A percentile compares a stretch with the other conserved stretches of the same genome.
These are phyloP conservation scores for Tryphoninae sp. DNA, from an alignment of 2,888 invertebrate genomes.

Conservation along the genomic window DNA sequence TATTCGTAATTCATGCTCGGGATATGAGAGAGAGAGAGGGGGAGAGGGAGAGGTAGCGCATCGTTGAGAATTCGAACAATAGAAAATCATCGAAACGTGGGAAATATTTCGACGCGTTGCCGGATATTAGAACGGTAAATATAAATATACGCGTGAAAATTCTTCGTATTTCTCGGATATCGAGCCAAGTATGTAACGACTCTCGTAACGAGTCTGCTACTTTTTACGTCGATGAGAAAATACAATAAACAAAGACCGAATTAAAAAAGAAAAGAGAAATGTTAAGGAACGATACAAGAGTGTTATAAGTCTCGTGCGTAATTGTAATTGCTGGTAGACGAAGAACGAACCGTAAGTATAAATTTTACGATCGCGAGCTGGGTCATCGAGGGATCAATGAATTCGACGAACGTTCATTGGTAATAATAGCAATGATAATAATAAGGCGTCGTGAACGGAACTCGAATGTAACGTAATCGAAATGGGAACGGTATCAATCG, in stretches of 20 bases:
- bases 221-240: no score
- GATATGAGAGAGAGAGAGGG: not conserved
- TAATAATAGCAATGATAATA: no score
- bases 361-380: no score
- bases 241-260: no score
- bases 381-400: no score
- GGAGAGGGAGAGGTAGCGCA: conserved; percentile 3
- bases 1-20: conserved; percentile 38
- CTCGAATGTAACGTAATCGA: conserved; percentile 38
- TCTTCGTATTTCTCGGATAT: conserved; percentile 12
- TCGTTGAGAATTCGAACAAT: conserved; percentile 43
- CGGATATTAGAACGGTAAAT: conserved; percentile 43
- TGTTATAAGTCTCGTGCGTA: no score
- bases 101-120: conserved; percentile 13
- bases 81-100: conserved; percentile 41
- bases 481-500: conserved; percentile 49
- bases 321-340: no score
- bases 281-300: no score
- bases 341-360: no score
- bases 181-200: not conserved
- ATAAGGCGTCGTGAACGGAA: not conserved
- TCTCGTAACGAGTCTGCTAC: no score
- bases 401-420: no score
- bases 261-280: no score
- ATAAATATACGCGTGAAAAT: conserved; percentile 3